Conservation (phyloP, 1,140 invertebrate genomes). For the Drosophila persimilis region DNA sequence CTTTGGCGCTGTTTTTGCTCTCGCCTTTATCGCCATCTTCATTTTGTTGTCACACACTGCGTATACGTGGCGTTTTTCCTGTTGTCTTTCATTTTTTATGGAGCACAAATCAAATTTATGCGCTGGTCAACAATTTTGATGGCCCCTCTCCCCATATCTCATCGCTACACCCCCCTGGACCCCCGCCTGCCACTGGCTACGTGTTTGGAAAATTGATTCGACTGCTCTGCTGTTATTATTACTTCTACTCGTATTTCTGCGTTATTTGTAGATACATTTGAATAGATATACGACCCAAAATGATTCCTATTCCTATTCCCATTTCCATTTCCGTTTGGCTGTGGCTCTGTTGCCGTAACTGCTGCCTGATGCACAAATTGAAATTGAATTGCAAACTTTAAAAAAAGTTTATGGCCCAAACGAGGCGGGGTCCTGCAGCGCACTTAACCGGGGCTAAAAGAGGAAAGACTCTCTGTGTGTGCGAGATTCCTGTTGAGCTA, state of each 20-base stretch:
- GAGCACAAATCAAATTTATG: slow-evolving; percentile 79
- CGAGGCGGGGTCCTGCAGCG: slow-evolving; percentile 31
- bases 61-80: slow-evolving; percentile 49
- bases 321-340: slow-evolving; percentile 39
- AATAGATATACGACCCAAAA: slow-evolving; percentile 27
- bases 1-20: neutral
- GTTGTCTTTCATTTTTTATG: slow-evolving; percentile 52
- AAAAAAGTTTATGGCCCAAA: slow-evolving; percentile 71
- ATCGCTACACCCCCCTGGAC: neutral
- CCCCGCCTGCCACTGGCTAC: slow-evolving; percentile 34
- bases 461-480: slow-evolving; percentile 26
- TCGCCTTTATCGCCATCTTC: slow-evolving; percentile 18
- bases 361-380: slow-evolving; percentile 56
- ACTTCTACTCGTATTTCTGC: slow-evolving; percentile 38
- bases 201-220: slow-evolving; percentile 74
- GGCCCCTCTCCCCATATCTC: slow-evolving; percentile 8
- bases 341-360: slow-evolving; percentile 25
- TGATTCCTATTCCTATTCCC: slow-evolving; percentile 12
- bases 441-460: slow-evolving; percentile 41
- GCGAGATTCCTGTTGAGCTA: slow-evolving; percentile 39
- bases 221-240: slow-evolving; percentile 40
- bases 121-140: slow-evolving; percentile 67
- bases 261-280: slow-evolving; percentile 43
- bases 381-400: slow-evolving; percentile 79
- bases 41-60: slow-evolving; percentile 48